Evolutionary conservation across 2,113 vertebrate species (phyloP).

Genomic region (Daubentonia madagascariensis): DNA sequence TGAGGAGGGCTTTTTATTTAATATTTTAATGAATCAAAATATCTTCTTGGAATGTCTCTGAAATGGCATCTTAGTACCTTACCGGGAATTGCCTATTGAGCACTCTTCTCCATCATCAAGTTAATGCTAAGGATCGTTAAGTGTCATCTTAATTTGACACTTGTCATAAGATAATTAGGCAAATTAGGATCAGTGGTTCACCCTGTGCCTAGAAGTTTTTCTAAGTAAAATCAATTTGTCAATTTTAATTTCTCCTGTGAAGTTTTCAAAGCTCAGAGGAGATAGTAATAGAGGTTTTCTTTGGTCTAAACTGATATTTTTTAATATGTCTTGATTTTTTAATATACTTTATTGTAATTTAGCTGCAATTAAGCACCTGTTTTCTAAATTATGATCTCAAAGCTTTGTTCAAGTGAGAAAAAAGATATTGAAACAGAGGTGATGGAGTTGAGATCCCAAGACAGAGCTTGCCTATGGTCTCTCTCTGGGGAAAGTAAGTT

Average conservation of each 20-base stretch:
- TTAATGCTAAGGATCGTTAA: slow-evolving; percentile 66
- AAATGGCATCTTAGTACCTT: slow-evolving; percentile 60
- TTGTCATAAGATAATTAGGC: slow-evolving; percentile 75
- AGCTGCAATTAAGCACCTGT: slow-evolving; percentile 61
- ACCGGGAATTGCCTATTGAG: slow-evolving; percentile 42
- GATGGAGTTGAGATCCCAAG: background rate
- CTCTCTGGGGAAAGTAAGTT: background rate
- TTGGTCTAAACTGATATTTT: slow-evolving; percentile 22
- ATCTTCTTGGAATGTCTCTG: slow-evolving; percentile 58
- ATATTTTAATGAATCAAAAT: slow-evolving; percentile 64
- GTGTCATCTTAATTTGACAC: slow-evolving; percentile 71
- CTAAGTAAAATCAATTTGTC: slow-evolving; percentile 65
- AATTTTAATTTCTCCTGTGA: slow-evolving; percentile 61
- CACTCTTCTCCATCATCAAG: slow-evolving; percentile 59
- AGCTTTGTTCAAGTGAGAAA: background rate
- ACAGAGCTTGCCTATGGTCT: background rate
- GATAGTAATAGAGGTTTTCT: slow-evolving; percentile 44
- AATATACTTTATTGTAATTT: slow-evolving; percentile 7
- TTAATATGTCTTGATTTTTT: slow-evolving; percentile 28
- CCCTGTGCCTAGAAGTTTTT: slow-evolving; percentile 53
- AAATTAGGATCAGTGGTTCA: slow-evolving; percentile 69
- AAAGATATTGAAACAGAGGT: background rate
- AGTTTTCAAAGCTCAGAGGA: slow-evolving; percentile 17
- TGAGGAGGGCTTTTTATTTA: slow-evolving; percentile 64
- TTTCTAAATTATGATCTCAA: slow-evolving; percentile 47